Base-by-base conservation (phyloP, 1,140 invertebrate species). In the Caenorhabditis tropicalis region DNA sequence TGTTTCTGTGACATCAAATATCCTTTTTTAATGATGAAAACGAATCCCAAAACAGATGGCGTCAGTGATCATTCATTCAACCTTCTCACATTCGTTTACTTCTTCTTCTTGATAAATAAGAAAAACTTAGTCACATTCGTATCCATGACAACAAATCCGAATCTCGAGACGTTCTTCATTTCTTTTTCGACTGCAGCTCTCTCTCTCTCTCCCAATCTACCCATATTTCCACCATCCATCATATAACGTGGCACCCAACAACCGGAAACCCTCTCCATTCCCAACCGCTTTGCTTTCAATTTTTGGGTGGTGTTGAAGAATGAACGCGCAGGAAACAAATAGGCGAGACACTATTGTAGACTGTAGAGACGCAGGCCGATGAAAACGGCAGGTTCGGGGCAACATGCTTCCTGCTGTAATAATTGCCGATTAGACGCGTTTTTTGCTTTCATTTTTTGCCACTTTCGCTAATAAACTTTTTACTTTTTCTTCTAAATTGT, bases 91-190 rank as follows among this genome's bases (percentile, higher is more conserved):
- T 56, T 74, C 21, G 9, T 24, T 31, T 27, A 43, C 19, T 31
- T 74, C 10, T 21, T 15, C 3, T 2, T 33, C 10, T 19, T 43
- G 43, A 7, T 74, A 19, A 10, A 43, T 19, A 2, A 12, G 12
- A 43, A 33, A 39, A 15, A 6, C 6, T 19, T 39, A 33, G 27
- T 15, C 21, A 12, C n/a, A 74, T 10, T 24, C 33, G n/a, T 43
- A n/a, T 43, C 65, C 65, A 74, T 74, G 65, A 74, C 65, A 31
- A 74, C 65, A 74, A 74, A 74, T 74, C 65, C 65, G n/a, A 74
- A 27, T 12, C 39, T 43, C 9, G 10, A 56, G 24, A 56, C 48
- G 5, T n/a, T 51, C 15, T 27, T 33, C 10, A 36, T 19, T 58
- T 58, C 29, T 36, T 36, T 19, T 58, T 58, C 29, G 5, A 16